Evolutionary conservation across 2,888 invertebrate species (phyloP).

Genomic region (Bruchidius siliquastri): DNA sequence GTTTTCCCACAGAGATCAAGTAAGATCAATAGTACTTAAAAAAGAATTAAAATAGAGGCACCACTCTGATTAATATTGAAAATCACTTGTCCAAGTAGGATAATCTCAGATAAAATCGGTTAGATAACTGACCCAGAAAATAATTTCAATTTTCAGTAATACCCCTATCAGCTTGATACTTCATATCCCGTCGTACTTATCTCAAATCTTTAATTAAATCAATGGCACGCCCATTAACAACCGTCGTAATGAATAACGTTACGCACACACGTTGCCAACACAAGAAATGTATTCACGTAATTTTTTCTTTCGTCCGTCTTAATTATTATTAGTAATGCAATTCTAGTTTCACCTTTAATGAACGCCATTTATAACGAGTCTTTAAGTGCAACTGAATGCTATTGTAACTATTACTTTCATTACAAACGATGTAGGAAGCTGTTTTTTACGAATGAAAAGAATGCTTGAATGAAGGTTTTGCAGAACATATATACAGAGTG

Average conservation of each 20-base stretch:
- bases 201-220: not conserved
- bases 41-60: no score
- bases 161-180: not conserved
- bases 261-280: not conserved
- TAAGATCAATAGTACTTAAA: no score
- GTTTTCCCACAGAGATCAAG: no score
- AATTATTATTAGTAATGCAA: conserved; percentile 4
- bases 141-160: not conserved
- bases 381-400: not conserved
- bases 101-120: not conserved
- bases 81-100: no score
- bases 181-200: not conserved
- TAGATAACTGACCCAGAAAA: not conserved
- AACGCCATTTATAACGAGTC: conserved; percentile 2
- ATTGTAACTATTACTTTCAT: not conserved
- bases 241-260: not conserved
- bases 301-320: conserved; percentile 1
- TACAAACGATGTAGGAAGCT: not conserved
- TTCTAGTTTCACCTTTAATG: conserved; percentile 6
- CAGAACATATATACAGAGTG: not conserved
- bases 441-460: not conserved
- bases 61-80: no score
- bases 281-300: not conserved
- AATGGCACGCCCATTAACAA: not conserved
- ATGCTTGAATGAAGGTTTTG: not conserved